Percentiles rank a stretch among this genome's conserved stretches.
phyloP scores from a whole-genome alignment of 1,140 invertebrate genomes.

The Tetramorium alpestre region DNA sequence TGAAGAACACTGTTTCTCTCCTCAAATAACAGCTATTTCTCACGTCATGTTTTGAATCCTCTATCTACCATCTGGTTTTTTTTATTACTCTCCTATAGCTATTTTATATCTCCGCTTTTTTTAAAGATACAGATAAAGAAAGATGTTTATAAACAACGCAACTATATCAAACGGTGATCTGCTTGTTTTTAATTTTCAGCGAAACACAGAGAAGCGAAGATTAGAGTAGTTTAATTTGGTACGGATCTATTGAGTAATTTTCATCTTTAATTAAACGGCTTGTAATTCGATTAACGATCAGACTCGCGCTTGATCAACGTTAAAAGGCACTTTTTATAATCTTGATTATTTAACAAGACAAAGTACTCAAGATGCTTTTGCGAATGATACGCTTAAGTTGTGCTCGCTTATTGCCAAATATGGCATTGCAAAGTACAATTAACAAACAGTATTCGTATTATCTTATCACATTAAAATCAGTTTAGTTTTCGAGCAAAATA shows the following conservation, averaged over 20 bases:
- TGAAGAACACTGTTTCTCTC: not conserved
- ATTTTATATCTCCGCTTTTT: not conserved
- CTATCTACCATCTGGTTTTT: not conserved
- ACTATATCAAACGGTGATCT: not conserved
- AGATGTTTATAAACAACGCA: slow-evolving; percentile 23
- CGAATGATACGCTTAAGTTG: slow-evolving; percentile 9
- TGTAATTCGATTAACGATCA: slow-evolving; percentile 52
- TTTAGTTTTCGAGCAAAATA: not conserved
- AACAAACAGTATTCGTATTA: not conserved
- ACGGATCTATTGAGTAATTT: slow-evolving; percentile 9
- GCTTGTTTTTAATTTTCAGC: slow-evolving; percentile 68
- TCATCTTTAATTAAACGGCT: slow-evolving; percentile 34
- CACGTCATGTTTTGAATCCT: not conserved
- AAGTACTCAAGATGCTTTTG: slow-evolving; percentile 4
- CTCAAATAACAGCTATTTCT: not conserved
- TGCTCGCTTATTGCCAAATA: not conserved
- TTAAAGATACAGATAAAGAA: slow-evolving; percentile 49
- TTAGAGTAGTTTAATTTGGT: slow-evolving; percentile 63
- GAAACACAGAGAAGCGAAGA: slow-evolving; percentile 63
- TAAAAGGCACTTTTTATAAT: not conserved
- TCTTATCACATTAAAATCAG: not conserved
- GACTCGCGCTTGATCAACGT: not conserved
- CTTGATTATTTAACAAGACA: slow-evolving; percentile 24
- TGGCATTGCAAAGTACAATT: not conserved
- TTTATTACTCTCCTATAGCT: not conserved